Percentiles rank a stretch among this genome's conserved stretches.
phyloP scores from a whole-genome alignment of 2,113 vertebrate species.

The Pseudopipra pipra region DNA sequence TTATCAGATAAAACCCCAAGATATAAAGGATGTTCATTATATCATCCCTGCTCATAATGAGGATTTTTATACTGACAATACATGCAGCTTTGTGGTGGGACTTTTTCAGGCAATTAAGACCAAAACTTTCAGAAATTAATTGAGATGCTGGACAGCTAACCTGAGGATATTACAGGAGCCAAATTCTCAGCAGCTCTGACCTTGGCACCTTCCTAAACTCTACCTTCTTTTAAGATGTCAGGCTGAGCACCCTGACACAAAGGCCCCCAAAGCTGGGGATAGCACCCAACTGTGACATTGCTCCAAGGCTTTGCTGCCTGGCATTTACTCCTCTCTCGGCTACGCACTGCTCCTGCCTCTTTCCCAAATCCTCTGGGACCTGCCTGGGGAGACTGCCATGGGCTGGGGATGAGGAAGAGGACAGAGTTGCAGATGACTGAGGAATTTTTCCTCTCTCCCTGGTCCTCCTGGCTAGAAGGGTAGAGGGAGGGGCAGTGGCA shows the following conservation, averaged over 20 bases:
- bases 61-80: not conserved
- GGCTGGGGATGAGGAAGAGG: not conserved
- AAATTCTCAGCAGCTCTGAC: not conserved
- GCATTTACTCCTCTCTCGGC: not conserved
- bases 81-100: not conserved
- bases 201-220: not conserved
- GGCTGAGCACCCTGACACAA: not conserved
- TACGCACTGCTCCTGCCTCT: not conserved
- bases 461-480: not conserved
- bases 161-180: not conserved
- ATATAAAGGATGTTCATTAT: not conserved
- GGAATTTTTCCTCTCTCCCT: not conserved
- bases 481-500: not conserved
- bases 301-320: not conserved
- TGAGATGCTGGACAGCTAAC: not conserved
- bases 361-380: not conserved
- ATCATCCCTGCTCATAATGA: not conserved
- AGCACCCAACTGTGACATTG: not conserved
- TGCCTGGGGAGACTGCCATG: not conserved
- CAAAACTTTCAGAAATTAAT: not conserved
- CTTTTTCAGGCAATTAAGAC: not conserved
- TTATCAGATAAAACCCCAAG: not conserved
- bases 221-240: not conserved
- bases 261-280: not conserved
- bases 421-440: accelerated